Evolutionary conservation across 2,888 invertebrate species (phyloP), one percentile per base, ranked within the genome.

Genomic region (Drosophila seclusa): DNA sequence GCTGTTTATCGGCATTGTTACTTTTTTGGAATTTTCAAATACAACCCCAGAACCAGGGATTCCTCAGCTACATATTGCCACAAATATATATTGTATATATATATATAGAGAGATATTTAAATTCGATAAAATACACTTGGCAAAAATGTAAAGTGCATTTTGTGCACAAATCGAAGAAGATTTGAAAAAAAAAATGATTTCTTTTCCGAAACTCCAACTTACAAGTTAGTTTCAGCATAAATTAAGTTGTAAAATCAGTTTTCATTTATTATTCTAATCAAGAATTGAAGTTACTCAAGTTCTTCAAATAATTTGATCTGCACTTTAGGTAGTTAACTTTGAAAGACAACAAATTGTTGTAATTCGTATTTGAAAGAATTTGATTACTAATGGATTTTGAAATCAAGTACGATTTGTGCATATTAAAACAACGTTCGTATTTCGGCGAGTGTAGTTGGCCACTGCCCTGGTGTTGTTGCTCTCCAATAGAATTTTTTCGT

Each of bases 11-110:
- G 69, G 68, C 66, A 68, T 80, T 82, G 73, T 71, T 82, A 59
- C 68, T 68, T 69, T 75, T 80, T 76, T 68, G 72, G 72, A 79
- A 76, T 82, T 80, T 68, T 67, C 68, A 72, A 80, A 78, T 72
- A 67, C 63, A 76, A 68, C 60, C 34, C 38, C 48, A 38, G 24
- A 57, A 58, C 73, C 67, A 86, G 83, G 79, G 82, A 38, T 53
- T 38, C 21, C 40, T 49, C n/a, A 48, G 38, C 53, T 31, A 29
- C 10, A 16, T 21, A 50, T 31, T 42, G 10, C n/a, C 21, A 31
- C n/a, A 49, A 40, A 11, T 21, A n/a, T 40, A 2, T 5, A 45
- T 34, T 5, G 6, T 36, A 38, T 18, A 3, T 4, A 38, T 21
- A 34, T 34, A 32, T 34, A 13, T 34, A 34, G 11, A 32, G 11